These are phyloP conservation scores for Limonius californicus DNA, from an alignment of 1,140 invertebrate genomes.

Conservation along the genomic window DNA sequence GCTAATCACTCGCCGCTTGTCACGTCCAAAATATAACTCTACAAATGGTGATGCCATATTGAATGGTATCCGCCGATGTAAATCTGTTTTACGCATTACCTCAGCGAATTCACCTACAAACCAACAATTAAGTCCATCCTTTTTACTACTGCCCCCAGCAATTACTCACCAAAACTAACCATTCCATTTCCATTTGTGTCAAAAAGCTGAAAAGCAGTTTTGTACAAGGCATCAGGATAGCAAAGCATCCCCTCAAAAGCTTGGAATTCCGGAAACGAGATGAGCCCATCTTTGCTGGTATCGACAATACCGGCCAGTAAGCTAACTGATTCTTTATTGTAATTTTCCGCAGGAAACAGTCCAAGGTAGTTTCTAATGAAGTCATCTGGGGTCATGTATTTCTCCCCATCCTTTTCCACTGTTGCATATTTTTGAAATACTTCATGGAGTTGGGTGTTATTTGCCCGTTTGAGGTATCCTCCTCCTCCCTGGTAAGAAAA, in stretches of 20 bases:
- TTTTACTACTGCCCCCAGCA: too few relatives aligned
- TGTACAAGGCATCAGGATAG: slow-evolving; percentile 95
- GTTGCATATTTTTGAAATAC: slow-evolving; percentile 86
- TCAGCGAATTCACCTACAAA: slow-evolving; percentile 94
- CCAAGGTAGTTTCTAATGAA: slow-evolving; percentile 91
- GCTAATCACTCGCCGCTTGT: slow-evolving; percentile 87
- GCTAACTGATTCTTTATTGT: slow-evolving; percentile 83
- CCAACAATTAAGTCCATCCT: too few relatives aligned
- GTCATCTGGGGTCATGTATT: slow-evolving; percentile 88
- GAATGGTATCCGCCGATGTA: slow-evolving; percentile 91
- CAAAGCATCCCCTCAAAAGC: slow-evolving; percentile 96
- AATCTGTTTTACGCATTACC: slow-evolving; percentile 90
- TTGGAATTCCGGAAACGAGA: slow-evolving; percentile 98
- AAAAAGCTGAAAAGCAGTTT: slow-evolving; percentile 97
- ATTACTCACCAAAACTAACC: slow-evolving; percentile 83
- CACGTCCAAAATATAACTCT: slow-evolving; percentile 94
- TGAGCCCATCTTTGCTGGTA: slow-evolving; percentile 96
- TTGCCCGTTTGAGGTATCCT: slow-evolving; percentile 80
- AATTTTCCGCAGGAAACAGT: slow-evolving; percentile 77
- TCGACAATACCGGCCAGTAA: slow-evolving; percentile 93
- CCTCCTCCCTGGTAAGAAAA: slow-evolving; percentile 63
- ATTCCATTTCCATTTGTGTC: slow-evolving; percentile 97
- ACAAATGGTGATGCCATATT: slow-evolving; percentile 95
- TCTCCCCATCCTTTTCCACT: slow-evolving; percentile 77
- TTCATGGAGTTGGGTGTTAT: slow-evolving; percentile 75